Evolutionary conservation across 1,140 invertebrate species (phyloP), one percentile per base, ranked within the genome.

Genomic region (Neomicropteryx cornuta): DNA sequence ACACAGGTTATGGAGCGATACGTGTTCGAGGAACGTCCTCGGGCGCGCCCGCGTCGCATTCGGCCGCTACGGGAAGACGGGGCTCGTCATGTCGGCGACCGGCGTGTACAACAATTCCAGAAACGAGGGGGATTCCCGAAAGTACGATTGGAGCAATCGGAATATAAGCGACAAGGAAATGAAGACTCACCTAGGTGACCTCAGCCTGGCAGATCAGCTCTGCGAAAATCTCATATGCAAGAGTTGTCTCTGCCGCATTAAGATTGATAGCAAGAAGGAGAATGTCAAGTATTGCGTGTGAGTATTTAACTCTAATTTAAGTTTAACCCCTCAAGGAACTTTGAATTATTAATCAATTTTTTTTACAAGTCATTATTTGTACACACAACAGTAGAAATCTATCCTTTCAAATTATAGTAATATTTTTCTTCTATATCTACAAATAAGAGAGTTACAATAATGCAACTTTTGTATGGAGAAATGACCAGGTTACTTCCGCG

Each of bases 161-260:
- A 55, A 55, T 33, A 65, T 68, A 4, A 51, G 53, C 0, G 63
- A 68, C 37, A 48, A 56, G 22, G 55, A 60, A 19, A 41, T 65
- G 17, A 49, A 66, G 55, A 36, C 38, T 6, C 58, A 65, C 14
- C 36, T 62, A 31, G 56, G 60, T 0, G 38, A n/a, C n/a, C n/a
- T n/a, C n/a, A n/a, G 39, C 8, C 51, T 56, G 2, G 49, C 59
- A 20, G 46, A 47, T 3, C 38, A 62, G 18, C 46, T 53, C 2
- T 48, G 51, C 27, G 63, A 66, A 31, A 83, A 77, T 16, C 64
- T 82, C 30, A 58, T 69, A 28, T 80, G 80, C 50, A 53, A 61
- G 5, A 50, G 62, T 22, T 77, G 80, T 47, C 62, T 70, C 13
- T 68, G 74, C 43, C 58, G 78, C 32, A 56, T 77, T 5, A 53